Percentiles rank a stretch among this genome's conserved stretches.
Evolutionary conservation across 2,888 invertebrate genomes (phyloP).

Genomic region (Thecophora atra): DNA sequence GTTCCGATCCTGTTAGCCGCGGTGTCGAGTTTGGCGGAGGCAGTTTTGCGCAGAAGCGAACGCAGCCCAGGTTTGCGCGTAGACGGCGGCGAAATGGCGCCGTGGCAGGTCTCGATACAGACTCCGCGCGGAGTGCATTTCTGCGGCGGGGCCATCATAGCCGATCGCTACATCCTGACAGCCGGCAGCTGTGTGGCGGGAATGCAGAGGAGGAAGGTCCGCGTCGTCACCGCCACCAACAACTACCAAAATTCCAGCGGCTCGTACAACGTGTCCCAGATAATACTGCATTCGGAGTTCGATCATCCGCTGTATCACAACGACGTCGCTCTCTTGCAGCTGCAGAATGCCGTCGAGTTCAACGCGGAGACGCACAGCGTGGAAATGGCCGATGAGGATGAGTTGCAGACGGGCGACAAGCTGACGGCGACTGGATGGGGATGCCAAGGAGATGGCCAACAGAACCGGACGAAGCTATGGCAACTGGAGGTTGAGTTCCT

Average conservation of each 20-base stretch:
- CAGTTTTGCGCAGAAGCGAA: background rate
- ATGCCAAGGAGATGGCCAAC: constrained; percentile 67
- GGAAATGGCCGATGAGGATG: constrained; percentile 61
- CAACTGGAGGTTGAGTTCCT: constrained; percentile 70
- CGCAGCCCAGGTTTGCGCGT: constrained; percentile 48
- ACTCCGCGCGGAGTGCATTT: constrained; percentile 52
- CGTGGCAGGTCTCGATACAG: constrained; percentile 64
- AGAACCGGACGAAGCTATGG: constrained; percentile 70
- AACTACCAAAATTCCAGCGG: constrained; percentile 52
- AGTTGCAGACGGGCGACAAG: constrained; percentile 66
- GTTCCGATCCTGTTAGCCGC: background rate
- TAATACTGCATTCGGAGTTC: constrained; percentile 56
- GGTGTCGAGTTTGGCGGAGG: background rate
- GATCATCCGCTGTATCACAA: constrained; percentile 64
- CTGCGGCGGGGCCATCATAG: constrained; percentile 64
- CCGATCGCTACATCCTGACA: constrained; percentile 58
- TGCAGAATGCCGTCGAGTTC: constrained; percentile 69
- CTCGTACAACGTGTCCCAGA: constrained; percentile 54
- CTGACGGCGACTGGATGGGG: constrained; percentile 74
- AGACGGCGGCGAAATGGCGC: constrained; percentile 60
- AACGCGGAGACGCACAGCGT: constrained; percentile 69
- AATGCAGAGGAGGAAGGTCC: constrained; percentile 46
- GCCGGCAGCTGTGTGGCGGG: constrained; percentile 62
- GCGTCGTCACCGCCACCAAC: constrained; percentile 59
- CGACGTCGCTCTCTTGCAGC: constrained; percentile 76